Evolutionary conservation across 2,888 invertebrate genomes (phyloP).

Genomic region (Philhelius pedissequus): DNA sequence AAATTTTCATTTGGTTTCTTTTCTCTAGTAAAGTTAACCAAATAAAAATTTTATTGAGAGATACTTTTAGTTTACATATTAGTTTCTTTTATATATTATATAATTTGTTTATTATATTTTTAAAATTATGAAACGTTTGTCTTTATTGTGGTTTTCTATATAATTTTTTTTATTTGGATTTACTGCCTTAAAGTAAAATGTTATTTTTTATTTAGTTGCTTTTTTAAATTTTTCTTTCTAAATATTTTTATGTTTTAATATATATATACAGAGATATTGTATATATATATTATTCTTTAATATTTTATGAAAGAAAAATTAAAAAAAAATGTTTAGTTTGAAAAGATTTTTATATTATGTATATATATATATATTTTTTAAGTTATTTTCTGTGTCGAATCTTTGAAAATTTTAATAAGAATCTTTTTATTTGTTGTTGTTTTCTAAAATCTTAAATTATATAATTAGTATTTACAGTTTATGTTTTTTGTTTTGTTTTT

Average conservation of each 20-base stretch:
- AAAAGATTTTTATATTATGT: slow-evolving; percentile 12
- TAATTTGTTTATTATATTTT: slow-evolving; percentile 25
- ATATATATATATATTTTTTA: slow-evolving; percentile 32
- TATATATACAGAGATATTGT: too few relatives aligned
- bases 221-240: slow-evolving; percentile 30
- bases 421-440: slow-evolving; percentile 12
- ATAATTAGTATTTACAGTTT: slow-evolving; percentile 60
- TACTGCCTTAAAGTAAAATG: slow-evolving; percentile 43
- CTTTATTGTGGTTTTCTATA: slow-evolving; percentile 48
- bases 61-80: slow-evolving; percentile 9
- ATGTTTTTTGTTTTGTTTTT: slow-evolving; percentile 29
- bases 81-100: slow-evolving; percentile 27
- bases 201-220: slow-evolving; percentile 15
- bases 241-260: slow-evolving; percentile 22
- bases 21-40: slow-evolving; percentile 46
- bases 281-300: too few relatives aligned
- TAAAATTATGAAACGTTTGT: slow-evolving; percentile 67
- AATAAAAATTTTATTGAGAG: slow-evolving; percentile 44
- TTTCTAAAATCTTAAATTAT: slow-evolving; percentile 40
- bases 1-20: slow-evolving; percentile 46
- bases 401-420: slow-evolving; percentile 52
- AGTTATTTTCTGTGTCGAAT: slow-evolving; percentile 47
- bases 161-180: slow-evolving; percentile 32
- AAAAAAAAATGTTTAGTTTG: slow-evolving; percentile 31
- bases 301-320: slow-evolving; percentile 34